These are phyloP conservation scores for Lipophrys pholis DNA, from an alignment of 2,113 vertebrate genomes.

Conservation along the genomic window DNA sequence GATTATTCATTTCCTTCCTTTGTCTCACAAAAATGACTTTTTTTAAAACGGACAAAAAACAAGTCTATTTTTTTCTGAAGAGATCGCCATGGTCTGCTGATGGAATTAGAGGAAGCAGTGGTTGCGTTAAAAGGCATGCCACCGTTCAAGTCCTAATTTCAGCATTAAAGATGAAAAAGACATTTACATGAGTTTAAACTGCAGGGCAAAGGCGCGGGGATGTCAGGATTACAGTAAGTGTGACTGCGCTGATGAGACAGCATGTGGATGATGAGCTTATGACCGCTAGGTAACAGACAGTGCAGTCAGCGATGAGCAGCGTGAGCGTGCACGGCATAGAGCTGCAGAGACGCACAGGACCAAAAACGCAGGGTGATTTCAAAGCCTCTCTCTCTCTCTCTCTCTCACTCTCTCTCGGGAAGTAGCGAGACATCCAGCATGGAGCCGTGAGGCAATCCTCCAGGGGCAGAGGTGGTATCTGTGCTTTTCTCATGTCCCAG, in stretches of 20 bases:
- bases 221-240: conserved; percentile 62
- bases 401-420: conserved; percentile 18
- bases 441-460: conserved; percentile 52
- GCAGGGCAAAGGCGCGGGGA: conserved; percentile 24
- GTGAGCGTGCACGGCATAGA: conserved; percentile 1
- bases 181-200: conserved; percentile 28
- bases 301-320: conserved; percentile 35
- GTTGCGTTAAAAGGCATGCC: conserved; percentile 17
- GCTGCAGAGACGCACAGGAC: conserved; percentile 17
- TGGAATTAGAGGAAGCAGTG: too few relatives aligned
- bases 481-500: conserved; percentile 44
- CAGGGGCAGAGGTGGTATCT: conserved; percentile 29
- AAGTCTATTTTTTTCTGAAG: too few relatives aligned
- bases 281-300: conserved; percentile 65
- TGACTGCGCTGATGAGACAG: conserved; percentile 61
- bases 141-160: conserved; percentile 8
- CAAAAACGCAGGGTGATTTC: conserved; percentile 41
- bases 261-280: conserved; percentile 66
- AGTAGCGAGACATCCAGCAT: conserved; percentile 57
- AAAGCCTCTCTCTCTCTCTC: conserved; percentile 40
- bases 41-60: too few relatives aligned
- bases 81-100: too few relatives aligned
- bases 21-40: too few relatives aligned
- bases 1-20: too few relatives aligned
- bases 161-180: conserved; percentile 10